Evolutionary conservation across 2,797 vertebrate genomes (phyloP).

Genomic region (Leptodactylus fallax): DNA sequence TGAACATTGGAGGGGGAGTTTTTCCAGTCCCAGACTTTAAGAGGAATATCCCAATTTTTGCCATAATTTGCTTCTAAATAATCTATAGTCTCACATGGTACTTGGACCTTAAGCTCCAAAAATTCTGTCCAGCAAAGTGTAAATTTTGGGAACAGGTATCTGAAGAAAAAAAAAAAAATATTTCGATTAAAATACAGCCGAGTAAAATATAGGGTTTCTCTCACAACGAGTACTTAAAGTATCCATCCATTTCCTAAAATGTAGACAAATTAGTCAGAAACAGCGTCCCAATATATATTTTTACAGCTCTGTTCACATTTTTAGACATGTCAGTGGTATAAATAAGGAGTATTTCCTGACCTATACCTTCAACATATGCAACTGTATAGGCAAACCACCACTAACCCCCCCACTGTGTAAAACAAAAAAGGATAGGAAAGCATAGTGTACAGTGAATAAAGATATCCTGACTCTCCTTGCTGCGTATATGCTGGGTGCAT

Average conservation of each 20-base stretch:
- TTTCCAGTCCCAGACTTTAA: conserved; percentile 94
- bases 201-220: background rate
- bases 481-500: too few species aligned
- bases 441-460: too few species aligned
- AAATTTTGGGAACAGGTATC: conserved; percentile 86
- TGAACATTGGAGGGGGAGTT: conserved; percentile 88
- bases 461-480: too few species aligned
- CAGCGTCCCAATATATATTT: too few species aligned
- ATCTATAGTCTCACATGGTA: conserved; percentile 88
- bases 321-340: too few species aligned
- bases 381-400: too few species aligned
- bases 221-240: background rate
- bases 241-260: background rate
- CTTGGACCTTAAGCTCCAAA: conserved; percentile 86
- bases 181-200: too few species aligned
- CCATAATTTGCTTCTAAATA: conserved; percentile 93
- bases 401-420: too few species aligned
- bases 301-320: too few species aligned
- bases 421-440: too few species aligned
- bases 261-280: background rate
- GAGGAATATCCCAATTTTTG: conserved; percentile 84
- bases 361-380: too few species aligned
- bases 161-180: background rate
- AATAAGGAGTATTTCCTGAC: too few species aligned
- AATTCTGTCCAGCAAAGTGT: conserved; percentile 92